Evolutionary conservation across 2,113 vertebrate genomes (phyloP), one percentile per base, ranked within the genome.

Genomic region (Phalacrocorax pelagicus): DNA sequence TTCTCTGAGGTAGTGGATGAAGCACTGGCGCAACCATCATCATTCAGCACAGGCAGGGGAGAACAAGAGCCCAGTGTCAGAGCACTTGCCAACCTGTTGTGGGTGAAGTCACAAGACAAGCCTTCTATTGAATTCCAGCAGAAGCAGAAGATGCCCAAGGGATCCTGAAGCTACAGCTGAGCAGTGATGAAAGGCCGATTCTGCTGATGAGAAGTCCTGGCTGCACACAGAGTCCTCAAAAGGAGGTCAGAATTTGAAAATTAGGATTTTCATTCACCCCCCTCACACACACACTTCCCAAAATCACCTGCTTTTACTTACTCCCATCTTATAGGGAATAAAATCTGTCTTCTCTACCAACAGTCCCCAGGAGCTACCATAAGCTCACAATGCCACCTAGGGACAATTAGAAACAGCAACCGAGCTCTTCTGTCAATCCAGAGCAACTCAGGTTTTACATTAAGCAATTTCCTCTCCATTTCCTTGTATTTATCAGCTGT

Each of bases 381-480:
- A 62, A 59, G 42, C 24, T 94, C 70, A 63, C 67, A 72, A 30
- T 96, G 95, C 92, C 96, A 94, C 90, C 96, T 97, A 75, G 67
- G 81, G 95, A 92, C 86, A 51, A 3, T 6, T 4, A 49, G 26
- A 71, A 84, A 36, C 42, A 78, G 38, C 36, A 34, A 1, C 61
- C 3, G 1, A 61, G 62, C 42, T 24, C 57, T 65, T 21, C 27
- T 7, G 54, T 51, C 5, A 21, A 71, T 52, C 54, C 81, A 26
- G 16, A 70, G 74, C 69, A 79, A 46, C 72, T 87, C 36, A 13
- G 55, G 85, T 74, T 94, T 89, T 94, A 93, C 87, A 81, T 86
- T 29, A 61, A 77, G 51, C 51, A 74, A 96, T 85, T 95, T 96
- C 90, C 91, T 81, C 62, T 52, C 72, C n/a, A 42, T 92, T 97